These are phyloP conservation scores for Pachydiplax longipennis DNA, from an alignment of 2,888 invertebrate species.

Conservation along the genomic window DNA sequence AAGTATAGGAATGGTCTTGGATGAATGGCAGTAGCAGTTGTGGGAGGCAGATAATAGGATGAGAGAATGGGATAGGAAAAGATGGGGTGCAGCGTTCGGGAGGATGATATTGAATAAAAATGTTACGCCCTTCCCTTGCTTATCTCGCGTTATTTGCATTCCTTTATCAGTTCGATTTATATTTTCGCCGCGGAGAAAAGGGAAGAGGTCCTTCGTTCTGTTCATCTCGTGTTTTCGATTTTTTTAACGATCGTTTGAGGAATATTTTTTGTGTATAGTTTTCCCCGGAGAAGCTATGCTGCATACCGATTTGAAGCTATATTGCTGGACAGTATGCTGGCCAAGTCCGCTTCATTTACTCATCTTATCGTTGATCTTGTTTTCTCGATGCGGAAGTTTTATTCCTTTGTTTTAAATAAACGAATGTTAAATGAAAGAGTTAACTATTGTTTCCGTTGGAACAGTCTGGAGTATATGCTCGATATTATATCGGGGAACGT, in stretches of 20 bases:
- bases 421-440: too few species aligned
- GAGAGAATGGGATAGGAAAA: neutral
- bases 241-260: neutral
- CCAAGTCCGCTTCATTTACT: too few species aligned
- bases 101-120: neutral
- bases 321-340: neutral
- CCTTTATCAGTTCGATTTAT: neutral
- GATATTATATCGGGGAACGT: too few species aligned
- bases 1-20: conserved; percentile 10
- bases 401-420: too few species aligned
- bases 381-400: too few species aligned
- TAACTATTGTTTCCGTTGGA: too few species aligned
- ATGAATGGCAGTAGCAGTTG: neutral
- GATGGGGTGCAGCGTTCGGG: neutral
- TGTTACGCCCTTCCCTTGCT: neutral
- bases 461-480: too few species aligned
- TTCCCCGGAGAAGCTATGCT: too few species aligned
- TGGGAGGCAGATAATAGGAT: neutral
- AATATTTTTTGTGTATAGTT: too few species aligned
- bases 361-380: too few species aligned
- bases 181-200: neutral
- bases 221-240: neutral
- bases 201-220: neutral
- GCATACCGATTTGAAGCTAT: neutral
- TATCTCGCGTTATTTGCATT: neutral